Conservation (phyloP, 2,888 invertebrate species). For the Drosophila mimica region DNA sequence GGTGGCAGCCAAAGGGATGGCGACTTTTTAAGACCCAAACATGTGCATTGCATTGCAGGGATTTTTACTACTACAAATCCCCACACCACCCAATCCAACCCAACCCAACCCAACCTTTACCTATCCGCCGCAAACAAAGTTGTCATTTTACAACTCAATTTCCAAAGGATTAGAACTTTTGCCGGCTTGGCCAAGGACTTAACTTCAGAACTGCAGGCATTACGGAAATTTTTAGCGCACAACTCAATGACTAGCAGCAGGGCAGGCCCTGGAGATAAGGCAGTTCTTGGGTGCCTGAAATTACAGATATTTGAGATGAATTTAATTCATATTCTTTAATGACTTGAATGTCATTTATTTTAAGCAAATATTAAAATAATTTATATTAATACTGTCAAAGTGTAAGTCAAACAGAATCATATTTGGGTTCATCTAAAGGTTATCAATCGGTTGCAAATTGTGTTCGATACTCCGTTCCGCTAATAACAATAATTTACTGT, state of each 20-base stretch:
- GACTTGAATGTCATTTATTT: not conserved
- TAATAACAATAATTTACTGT: not conserved
- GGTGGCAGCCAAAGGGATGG: conserved; percentile 12
- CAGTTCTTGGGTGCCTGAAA: not conserved
- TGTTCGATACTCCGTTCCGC: not conserved
- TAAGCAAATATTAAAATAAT: too few relatives aligned
- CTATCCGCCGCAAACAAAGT: conserved; percentile 34
- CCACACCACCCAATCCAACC: not conserved
- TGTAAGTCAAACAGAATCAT: too few relatives aligned
- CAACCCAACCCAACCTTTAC: conserved; percentile 11
- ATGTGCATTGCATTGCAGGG: conserved; percentile 48
- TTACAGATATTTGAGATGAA: not conserved
- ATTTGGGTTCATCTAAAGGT: not conserved
- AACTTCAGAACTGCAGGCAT: conserved; percentile 35
- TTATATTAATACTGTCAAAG: not conserved
- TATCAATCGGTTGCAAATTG: not conserved
- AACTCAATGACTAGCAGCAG: conserved; percentile 16
- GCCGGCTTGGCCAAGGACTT: conserved; percentile 35
- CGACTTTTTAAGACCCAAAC: conserved; percentile 34
- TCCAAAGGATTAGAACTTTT: conserved; percentile 56
- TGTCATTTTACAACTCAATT: conserved; percentile 58
- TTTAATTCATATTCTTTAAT: not conserved
- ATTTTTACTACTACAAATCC: conserved; percentile 4
- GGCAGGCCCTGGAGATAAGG: not conserved
- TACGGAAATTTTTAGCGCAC: conserved; percentile 5